Conservation (phyloP, 2,113 vertebrate genomes). For the Struthidea cinerea region DNA sequence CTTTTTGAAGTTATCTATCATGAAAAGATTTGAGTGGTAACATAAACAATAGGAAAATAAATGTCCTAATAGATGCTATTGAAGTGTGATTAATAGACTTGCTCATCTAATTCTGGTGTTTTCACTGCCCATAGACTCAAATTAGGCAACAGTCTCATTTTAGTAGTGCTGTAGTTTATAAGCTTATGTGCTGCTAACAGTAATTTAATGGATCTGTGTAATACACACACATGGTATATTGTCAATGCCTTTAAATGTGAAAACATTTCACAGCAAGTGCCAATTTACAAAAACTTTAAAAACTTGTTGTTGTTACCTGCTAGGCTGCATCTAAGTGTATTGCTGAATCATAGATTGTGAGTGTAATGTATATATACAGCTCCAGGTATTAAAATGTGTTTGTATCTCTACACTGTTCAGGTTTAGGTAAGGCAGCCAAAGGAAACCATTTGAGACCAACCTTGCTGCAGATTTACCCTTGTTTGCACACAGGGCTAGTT, state of each 20-base stretch:
- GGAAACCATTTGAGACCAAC: not conserved
- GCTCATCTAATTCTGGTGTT: constrained; percentile 13
- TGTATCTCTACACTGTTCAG: not conserved
- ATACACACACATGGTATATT: not conserved
- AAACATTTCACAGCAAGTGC: not conserved
- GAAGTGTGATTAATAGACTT: constrained; percentile 33
- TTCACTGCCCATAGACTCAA: not conserved
- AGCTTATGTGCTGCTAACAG: not conserved
- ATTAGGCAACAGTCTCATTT: not conserved
- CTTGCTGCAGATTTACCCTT: not conserved
- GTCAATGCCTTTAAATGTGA: not conserved
- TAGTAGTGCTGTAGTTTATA: not conserved
- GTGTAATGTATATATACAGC: not conserved
- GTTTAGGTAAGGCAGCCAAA: not conserved
- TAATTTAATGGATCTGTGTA: not conserved
- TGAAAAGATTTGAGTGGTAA: not conserved
- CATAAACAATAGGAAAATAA: constrained; percentile 19
- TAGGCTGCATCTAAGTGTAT: not conserved
- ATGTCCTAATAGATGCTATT: not conserved
- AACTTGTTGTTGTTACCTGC: not conserved
- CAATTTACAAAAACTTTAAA: not conserved
- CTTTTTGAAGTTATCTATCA: not conserved
- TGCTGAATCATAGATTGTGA: not conserved
- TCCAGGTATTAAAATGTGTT: not conserved
- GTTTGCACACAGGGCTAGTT: not conserved